Evolutionary conservation across 2,888 invertebrate genomes (phyloP).

Genomic region (Drosophila dives): DNA sequence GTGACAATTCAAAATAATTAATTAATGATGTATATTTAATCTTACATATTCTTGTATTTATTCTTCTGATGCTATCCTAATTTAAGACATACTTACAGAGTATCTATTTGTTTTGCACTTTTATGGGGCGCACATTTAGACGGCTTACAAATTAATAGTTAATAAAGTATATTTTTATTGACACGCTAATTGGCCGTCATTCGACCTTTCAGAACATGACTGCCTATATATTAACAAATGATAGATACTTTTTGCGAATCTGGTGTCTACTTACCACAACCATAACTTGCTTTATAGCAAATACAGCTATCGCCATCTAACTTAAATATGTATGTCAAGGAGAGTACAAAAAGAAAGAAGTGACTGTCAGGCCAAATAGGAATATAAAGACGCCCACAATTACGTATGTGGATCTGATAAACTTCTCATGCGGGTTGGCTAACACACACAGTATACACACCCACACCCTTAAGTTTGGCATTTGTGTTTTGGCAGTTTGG

Average conservation of each 20-base stretch:
- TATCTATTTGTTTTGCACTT: neutral
- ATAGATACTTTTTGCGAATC: neutral
- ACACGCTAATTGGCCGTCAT: neutral
- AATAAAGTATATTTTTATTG: neutral
- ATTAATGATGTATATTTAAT: neutral
- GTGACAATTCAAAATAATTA: neutral
- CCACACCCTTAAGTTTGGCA: conserved; percentile 13
- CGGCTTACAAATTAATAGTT: neutral
- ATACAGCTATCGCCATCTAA: conserved; percentile 3
- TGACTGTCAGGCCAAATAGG: conserved; percentile 51
- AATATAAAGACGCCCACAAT: conserved; percentile 59
- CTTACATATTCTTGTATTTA: neutral
- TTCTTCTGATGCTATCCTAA: neutral
- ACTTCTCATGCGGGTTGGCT: conserved; percentile 7
- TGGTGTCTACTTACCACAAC: neutral
- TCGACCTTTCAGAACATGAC: neutral
- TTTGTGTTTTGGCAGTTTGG: conserved; percentile 36
- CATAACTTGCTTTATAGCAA: conserved; percentile 8
- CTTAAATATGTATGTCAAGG: conserved; percentile 8
- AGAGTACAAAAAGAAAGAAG: conserved; percentile 33
- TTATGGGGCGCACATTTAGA: neutral
- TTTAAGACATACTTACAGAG: neutral
- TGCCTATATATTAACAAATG: neutral
- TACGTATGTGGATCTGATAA: conserved; percentile 25
- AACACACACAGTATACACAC: neutral